These are phyloP conservation scores for Vulpes vulpes DNA, from an alignment of 2,113 vertebrate species.

Conservation along the genomic window DNA sequence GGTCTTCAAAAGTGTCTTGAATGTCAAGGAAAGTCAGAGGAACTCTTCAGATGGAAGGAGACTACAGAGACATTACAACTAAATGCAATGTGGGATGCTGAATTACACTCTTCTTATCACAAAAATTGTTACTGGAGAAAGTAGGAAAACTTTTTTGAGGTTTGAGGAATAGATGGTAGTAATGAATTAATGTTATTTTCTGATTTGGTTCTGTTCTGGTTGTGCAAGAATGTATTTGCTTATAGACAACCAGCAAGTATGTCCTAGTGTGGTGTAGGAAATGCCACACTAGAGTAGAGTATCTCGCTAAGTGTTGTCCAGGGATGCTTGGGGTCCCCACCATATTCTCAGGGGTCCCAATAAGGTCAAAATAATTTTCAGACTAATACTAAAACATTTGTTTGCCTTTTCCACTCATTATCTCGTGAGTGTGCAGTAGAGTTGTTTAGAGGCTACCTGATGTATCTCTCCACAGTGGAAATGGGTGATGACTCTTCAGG, in stretches of 20 bases:
- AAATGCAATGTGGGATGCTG: neutral
- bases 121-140: neutral
- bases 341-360: neutral
- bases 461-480: neutral
- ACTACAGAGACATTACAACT: neutral
- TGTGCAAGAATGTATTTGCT: neutral
- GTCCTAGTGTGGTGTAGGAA: neutral
- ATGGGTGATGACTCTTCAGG: neutral
- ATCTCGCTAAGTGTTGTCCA: neutral
- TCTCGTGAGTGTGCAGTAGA: neutral
- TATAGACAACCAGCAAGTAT: neutral
- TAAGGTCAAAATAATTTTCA: slow-evolving; percentile 23
- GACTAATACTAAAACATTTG: neutral
- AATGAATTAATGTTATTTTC: neutral
- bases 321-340: neutral
- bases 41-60: neutral
- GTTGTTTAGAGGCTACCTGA: neutral
- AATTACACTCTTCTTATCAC: neutral
- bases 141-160: neutral
- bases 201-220: neutral
- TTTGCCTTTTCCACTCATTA: neutral
- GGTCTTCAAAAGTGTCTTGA: neutral
- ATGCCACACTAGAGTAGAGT: neutral
- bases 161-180: neutral
- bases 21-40: neutral